Evolutionary conservation across 2,888 invertebrate genomes (phyloP), one percentile per base, ranked within the genome.

Genomic region (Harpalus rubripes): DNA sequence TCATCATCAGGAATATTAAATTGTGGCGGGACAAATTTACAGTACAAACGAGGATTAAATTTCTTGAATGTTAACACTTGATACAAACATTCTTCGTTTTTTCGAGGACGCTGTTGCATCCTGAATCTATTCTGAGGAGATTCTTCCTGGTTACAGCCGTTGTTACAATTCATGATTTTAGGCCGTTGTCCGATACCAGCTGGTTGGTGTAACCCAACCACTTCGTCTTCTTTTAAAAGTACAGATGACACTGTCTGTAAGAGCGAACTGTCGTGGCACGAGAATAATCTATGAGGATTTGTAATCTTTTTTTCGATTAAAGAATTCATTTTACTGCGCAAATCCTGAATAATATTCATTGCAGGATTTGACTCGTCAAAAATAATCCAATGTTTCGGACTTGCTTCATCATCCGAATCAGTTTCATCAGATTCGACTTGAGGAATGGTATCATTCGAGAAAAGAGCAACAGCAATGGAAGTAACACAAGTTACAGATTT

Each of bases 401-500:
- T 87, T n/a, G 89, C 76, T 76, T 88, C 88, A 2, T 87, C 86
- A 0, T 87, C 86, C 3, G 86, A 87, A 58, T 88, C 85, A 2
- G 85, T 82, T 58, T 88, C 88, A n/a, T 88, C 87, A 6, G 89
- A 89, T n/a, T 74, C 89, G 89, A 84, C 88, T 87, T 81, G 80
- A 8, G 12, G 15, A 15, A 22, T 16, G 89, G 81, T 1, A 88
- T 87, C 44, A 89, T 87, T 90, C 89, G 81, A 72, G 81, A 86
- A 86, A 65, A 85, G 85, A 52, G 82, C 16, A 7, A 80, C 95
- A 0, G 97, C 95, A 16, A 97, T 89, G 0, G 98, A 95, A 8
- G 97, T 95, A 0, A 98, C 94, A 7, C 96, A 90, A 0, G 98
- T 98, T 85, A 95, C 96, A 87, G 96, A 96, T 65, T 95, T 94